Percentiles rank a stretch among this genome's conserved stretches.
Conservation (phyloP, 2,113 vertebrate species). For the Xyrauchen texanus region DNA sequence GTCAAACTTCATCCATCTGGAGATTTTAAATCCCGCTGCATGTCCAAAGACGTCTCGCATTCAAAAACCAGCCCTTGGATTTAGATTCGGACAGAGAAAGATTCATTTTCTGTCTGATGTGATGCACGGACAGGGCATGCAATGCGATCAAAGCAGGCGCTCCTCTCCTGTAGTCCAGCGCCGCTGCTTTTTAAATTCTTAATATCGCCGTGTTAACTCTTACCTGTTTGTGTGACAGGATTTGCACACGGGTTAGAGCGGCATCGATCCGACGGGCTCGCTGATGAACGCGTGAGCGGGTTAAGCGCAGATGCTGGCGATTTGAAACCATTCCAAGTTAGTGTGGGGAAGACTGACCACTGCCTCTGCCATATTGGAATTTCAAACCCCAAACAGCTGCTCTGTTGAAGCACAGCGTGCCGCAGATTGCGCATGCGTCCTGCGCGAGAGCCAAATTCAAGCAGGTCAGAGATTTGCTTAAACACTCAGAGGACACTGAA, state of each 20-base stretch:
- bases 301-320: constrained; percentile 85
- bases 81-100: constrained; percentile 63
- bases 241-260: constrained; percentile 80
- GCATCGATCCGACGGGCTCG: constrained; percentile 85
- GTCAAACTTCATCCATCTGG: constrained; percentile 76
- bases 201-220: constrained; percentile 69
- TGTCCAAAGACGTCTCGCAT: constrained; percentile 66
- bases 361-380: constrained; percentile 99
- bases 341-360: constrained; percentile 91
- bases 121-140: constrained; percentile 34
- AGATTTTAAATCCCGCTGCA: constrained; percentile 58
- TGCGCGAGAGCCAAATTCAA: constrained; percentile 92
- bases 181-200: constrained; percentile 74
- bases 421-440: constrained; percentile 88
- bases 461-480: neutral
- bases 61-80: constrained; percentile 64
- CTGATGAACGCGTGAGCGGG: constrained; percentile 81
- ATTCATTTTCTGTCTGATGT: constrained; percentile 53
- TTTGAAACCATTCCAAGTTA: constrained; percentile 98
- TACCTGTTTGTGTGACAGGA: constrained; percentile 88
- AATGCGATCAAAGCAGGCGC: constrained; percentile 45
- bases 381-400: constrained; percentile 98
- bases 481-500: constrained; percentile 5
- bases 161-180: constrained; percentile 63
- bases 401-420: constrained; percentile 85